phyloP scores from a whole-genome alignment of 2,888 invertebrate genomes.

The Heliconius hortense region DNA sequence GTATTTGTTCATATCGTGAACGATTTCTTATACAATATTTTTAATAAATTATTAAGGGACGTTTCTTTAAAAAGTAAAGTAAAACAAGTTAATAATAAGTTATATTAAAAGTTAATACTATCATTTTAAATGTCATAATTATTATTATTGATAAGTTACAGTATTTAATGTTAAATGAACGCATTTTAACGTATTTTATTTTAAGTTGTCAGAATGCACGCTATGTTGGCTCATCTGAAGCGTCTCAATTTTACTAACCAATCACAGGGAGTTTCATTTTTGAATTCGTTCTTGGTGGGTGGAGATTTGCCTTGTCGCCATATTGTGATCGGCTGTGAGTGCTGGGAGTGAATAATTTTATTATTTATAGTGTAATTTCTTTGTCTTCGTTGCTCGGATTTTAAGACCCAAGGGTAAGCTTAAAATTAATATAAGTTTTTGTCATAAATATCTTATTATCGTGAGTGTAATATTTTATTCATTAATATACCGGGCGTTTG shows the following conservation, averaged over 20 bases:
- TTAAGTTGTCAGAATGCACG: constrained; percentile 37
- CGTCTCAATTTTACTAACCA: constrained; percentile 67
- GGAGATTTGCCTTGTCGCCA: constrained; percentile 79
- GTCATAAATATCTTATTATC: constrained; percentile 52
- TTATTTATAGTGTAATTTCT: constrained; percentile 71
- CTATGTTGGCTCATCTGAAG: constrained; percentile 65
- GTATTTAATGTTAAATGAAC: constrained; percentile 10
- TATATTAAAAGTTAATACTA: background rate
- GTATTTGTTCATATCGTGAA: background rate
- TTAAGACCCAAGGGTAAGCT: constrained; percentile 69
- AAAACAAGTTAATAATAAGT: too few relatives aligned
- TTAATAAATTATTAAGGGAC: background rate
- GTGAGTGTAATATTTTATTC: constrained; percentile 24
- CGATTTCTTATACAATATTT: background rate
- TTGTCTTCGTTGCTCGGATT: constrained; percentile 71
- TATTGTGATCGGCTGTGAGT: constrained; percentile 80
- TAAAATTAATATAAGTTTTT: constrained; percentile 66
- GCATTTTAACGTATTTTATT: constrained; percentile 33
- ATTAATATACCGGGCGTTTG: constrained; percentile 41
- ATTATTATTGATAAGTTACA: background rate
- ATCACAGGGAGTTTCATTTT: constrained; percentile 70
- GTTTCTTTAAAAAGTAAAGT: too few relatives aligned
- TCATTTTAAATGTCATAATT: background rate
- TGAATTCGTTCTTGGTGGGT: constrained; percentile 73
- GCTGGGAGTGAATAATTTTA: constrained; percentile 71